Base-by-base conservation (phyloP, 2,888 invertebrate species). In the Tiliacea citrago region DNA sequence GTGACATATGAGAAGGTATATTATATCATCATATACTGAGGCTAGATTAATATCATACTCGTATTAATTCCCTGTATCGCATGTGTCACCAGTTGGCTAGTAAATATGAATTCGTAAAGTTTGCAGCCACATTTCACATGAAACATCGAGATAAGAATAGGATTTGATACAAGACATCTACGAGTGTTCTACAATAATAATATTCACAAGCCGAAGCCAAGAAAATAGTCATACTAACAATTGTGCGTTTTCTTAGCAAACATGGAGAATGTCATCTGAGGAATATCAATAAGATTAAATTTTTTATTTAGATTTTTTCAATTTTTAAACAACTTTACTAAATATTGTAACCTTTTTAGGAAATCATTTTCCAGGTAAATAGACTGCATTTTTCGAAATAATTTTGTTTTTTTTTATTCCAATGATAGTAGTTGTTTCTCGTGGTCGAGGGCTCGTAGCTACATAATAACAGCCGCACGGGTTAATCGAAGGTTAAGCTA, bases 41-140 rank as follows among this genome's bases (percentile, higher is more conserved):
- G 9, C 6, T 39, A 9, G 5, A 47, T 72, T 29, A 13, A 58
- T 18, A 16, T 16, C 16, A 51, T n/a, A 47, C n/a, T n/a, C n/a
- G n/a, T n/a, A 21, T 45, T 45, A 0, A 60, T 53, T 53, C 5
- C 24, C 5, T 47, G 42, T 2, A 39, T 7, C 6, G 3, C 24
- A 53, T 0, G 21, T n/a, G 2, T 21, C 29, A 16, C 16, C 21
- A 47, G n/a, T 24, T 24, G 18, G 13, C 29, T 16, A 29, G 24
- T 58, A 58, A 21, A 3, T 29, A n/a, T 53, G 55, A 53, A 47
- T 51, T 13, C 7, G 16, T 70, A 70, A 69, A 66, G 68, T 83
- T 80, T 87, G 88, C 89, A 90, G 86, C 84, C 86, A 88, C 83
- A 83, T 75, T 86, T 49, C 80, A 57, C 61, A 58, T 68, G 75